phyloP scores from a whole-genome alignment of 2,797 vertebrate species.

The Staurois parvus region DNA sequence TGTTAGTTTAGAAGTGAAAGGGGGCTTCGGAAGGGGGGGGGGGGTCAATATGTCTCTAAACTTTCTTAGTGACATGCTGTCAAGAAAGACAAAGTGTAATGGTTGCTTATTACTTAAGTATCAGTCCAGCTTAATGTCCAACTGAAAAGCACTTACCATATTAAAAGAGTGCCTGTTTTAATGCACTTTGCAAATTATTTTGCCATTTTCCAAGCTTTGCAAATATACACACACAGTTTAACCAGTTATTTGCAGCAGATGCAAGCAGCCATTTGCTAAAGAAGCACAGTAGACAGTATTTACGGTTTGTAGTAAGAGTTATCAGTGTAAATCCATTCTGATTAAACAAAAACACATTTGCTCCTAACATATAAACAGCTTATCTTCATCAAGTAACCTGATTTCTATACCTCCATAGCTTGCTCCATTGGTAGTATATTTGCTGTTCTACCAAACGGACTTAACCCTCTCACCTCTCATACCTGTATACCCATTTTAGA shows the following conservation, averaged over 20 bases:
- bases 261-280: background rate
- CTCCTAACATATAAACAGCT: too few relatives aligned
- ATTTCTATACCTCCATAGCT: too few relatives aligned
- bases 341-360: background rate
- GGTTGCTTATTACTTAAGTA: slow-evolving; percentile 47
- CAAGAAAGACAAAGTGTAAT: slow-evolving; percentile 53
- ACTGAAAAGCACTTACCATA: slow-evolving; percentile 50
- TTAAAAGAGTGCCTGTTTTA: slow-evolving; percentile 47
- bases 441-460: too few relatives aligned
- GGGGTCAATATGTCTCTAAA: slow-evolving; percentile 41
- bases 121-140: slow-evolving; percentile 34
- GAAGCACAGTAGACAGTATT: background rate
- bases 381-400: too few relatives aligned
- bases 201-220: slow-evolving; percentile 43
- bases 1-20: background rate
- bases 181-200: slow-evolving; percentile 57
- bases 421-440: too few relatives aligned
- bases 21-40: too few relatives aligned
- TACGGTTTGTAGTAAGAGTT: background rate
- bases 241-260: background rate
- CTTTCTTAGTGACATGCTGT: slow-evolving; percentile 40
- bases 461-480: too few relatives aligned
- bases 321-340: background rate
- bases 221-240: slow-evolving; percentile 20
- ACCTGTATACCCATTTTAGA: too few relatives aligned